Evolutionary conservation across 2,797 vertebrate species (phyloP).

Genomic region (Ciconia nigra): DNA sequence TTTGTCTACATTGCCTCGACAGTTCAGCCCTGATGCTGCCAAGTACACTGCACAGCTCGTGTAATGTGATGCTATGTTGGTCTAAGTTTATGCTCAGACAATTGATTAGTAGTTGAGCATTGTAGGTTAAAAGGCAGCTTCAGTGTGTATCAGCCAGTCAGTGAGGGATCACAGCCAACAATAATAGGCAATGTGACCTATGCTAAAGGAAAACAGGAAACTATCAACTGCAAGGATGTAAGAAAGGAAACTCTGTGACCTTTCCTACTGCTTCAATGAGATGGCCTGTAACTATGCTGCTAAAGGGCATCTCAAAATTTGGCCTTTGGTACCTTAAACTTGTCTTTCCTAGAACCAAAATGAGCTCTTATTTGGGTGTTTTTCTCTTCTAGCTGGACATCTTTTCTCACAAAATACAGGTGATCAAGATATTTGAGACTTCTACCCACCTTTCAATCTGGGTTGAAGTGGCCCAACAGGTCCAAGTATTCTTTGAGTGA

Average conservation of each 20-base stretch:
- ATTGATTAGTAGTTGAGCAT: not conserved
- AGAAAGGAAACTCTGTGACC: not conserved
- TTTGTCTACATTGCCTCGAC: not conserved
- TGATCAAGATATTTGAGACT: not conserved
- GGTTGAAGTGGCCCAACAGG: not conserved
- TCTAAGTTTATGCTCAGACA: not conserved
- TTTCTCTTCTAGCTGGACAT: not conserved
- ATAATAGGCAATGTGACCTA: not conserved
- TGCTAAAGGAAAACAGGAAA: conserved; percentile 31
- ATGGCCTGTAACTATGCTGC: not conserved
- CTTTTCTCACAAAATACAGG: not conserved
- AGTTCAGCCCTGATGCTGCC: not conserved
- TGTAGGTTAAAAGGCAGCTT: conserved; percentile 20
- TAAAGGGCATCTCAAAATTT: not conserved
- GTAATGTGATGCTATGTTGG: not conserved
- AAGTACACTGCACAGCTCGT: not conserved
- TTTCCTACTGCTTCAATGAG: not conserved
- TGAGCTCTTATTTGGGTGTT: not conserved
- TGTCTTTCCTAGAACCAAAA: not conserved
- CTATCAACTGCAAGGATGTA: not conserved
- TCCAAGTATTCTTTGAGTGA: not conserved
- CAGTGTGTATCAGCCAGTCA: not conserved
- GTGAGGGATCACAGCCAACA: not conserved
- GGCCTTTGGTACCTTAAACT: not conserved
- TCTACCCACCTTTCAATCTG: not conserved